Evolutionary conservation across 2,888 invertebrate genomes (phyloP), one percentile per base, ranked within the genome.

Genomic region (Lampropteryx suffumata): DNA sequence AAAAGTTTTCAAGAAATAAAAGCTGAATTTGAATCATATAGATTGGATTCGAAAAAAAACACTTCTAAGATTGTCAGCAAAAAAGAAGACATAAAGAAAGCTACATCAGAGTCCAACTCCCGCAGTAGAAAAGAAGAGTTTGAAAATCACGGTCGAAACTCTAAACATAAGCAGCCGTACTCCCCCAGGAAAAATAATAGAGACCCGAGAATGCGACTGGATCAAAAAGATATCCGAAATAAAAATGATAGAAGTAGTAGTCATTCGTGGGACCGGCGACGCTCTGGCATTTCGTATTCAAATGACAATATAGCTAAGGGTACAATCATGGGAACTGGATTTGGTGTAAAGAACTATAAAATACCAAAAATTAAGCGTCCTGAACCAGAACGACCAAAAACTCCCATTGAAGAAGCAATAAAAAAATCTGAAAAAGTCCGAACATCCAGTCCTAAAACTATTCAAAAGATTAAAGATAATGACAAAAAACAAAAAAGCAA

Each of bases 271-370:
- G 59, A 54, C 8, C 41, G 46, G 5, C 36, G 55, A 2, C 54
- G 54, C 28, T 60, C 73, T 51, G 89, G 88, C 9, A 85, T 88
- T 37, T 76, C 84, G 4, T 89, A 88, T 70, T 85, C 89, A 0
- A 83, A 70, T 67, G 87, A 86, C 44, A 88, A 84, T 54, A 85
- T 88, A 52, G 81, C 83, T 3, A 85, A 77, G 53, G 88, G 84
- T 12, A 76, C 77, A 26, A 79, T 84, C 55, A 73, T 88, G 55
- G 74, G 81, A 32, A 71, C 82, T 13, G 82, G 85, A 1, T 83
- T 77, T 65, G 86, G 85, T 28, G 88, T 90, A 0, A 87, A 82
- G 71, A 90, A 90, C 65, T 91, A 88, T 55, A 90, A 84, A 69
- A 90, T 90, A 58, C 89, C 90, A 0, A 90, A 91, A 76, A 84